Base-by-base conservation (phyloP, 1,140 invertebrate species). In the Adoxophyes honmai region DNA sequence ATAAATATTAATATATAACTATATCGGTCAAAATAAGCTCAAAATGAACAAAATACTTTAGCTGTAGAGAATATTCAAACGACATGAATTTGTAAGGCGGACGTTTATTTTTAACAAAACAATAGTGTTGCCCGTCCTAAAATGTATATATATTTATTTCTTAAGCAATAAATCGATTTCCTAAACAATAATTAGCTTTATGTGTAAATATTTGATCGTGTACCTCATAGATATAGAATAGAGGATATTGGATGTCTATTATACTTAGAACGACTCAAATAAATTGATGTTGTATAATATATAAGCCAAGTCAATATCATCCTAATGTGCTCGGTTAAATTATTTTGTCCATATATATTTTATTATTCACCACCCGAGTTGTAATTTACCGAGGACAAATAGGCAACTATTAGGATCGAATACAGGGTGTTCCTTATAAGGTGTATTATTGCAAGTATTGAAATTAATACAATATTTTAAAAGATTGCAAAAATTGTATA, bases 391-490 rank as follows among this genome's bases (percentile, higher is more conserved):
- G 21, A 28, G 21, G 21, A 44, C 16, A 18, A 16, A 18, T 44
- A 11, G 34, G 34, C 8, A 48, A 48, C 10, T 21, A 48, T 57
- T 72, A 76, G 76, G 76, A 78, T 78, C 76, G 62, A 61, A 78
- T 75, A 78, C 76, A 78, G 76, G 76, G 76, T 78, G 57, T 70
- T 57, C 59, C 55, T 56, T 59, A 56, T 76, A 68, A 71, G 65
- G 56, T 70, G 15, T 73, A 64, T 4, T 54, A 81, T 85, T 66
- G 73, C 68, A 58, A 75, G 75, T 15, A 67, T 78, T 11, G 21
- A 2, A 21, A 42, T 4, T 28, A 44, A 21, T 48, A 13, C 18
- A 21, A 44, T 18, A 28, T 38, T 38, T 38, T 39, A 44, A 44
- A 18, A 44, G 6, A 28, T 28, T 3, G 2, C 21, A 28, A 28